Percentiles rank a stretch among this genome's conserved stretches.
phyloP scores from a whole-genome alignment of 1,140 invertebrate genomes.

The Colletes gigas region DNA sequence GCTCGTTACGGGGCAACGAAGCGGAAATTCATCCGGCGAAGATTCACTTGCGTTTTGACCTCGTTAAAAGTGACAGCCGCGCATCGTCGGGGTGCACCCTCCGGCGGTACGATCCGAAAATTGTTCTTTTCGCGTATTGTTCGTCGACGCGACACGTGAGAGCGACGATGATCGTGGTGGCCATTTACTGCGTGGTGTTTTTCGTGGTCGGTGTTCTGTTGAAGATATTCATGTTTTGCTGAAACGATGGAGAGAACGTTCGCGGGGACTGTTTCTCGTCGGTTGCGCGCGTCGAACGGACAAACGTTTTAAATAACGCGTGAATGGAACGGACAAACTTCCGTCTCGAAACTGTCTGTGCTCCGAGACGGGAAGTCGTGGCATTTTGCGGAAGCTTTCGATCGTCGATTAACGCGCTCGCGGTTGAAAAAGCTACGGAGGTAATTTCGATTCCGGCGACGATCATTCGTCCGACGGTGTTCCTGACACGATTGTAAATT shows the following conservation, averaged over 20 bases:
- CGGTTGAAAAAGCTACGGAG: background rate
- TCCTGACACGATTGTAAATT: background rate
- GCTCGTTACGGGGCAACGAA: slow-evolving; percentile 72
- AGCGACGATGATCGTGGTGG: slow-evolving; percentile 76
- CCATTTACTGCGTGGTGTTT: slow-evolving; percentile 78
- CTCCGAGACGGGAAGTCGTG: too few species aligned
- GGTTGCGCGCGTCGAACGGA: background rate
- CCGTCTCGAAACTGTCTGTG: background rate
- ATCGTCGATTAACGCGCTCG: background rate
- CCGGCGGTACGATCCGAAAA: background rate
- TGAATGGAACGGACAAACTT: background rate
- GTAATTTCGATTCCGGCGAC: background rate
- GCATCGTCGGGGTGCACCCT: too few species aligned
- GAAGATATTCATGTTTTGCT: slow-evolving; percentile 76
- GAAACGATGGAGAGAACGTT: slow-evolving; percentile 27
- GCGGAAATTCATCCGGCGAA: slow-evolving; percentile 40
- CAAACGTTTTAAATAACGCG: background rate
- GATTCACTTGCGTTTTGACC: slow-evolving; percentile 48
- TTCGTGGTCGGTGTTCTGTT: slow-evolving; percentile 75
- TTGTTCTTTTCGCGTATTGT: background rate
- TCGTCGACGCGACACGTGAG: background rate
- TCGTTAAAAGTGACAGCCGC: slow-evolving; percentile 42
- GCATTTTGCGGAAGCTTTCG: too few species aligned
- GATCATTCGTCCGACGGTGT: background rate
- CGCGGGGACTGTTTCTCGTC: background rate